These are phyloP conservation scores for Neelides folsomi DNA, from an alignment of 2,888 invertebrate genomes.

Conservation along the genomic window DNA sequence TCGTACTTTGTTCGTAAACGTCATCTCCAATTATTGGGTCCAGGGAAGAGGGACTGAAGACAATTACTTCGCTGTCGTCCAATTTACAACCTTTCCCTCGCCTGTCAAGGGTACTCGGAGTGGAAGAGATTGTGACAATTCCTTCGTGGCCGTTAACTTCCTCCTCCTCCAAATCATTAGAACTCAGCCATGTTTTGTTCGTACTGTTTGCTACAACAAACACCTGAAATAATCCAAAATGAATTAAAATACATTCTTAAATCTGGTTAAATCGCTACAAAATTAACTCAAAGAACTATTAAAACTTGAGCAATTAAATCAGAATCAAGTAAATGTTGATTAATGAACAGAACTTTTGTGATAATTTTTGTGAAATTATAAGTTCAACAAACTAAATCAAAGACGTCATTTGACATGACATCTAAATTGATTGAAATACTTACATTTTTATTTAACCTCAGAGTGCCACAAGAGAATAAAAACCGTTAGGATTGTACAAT, in stretches of 20 bases:
- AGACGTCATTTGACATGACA: too few relatives aligned
- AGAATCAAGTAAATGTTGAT: too few relatives aligned
- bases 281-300: too few relatives aligned
- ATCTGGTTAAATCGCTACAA: not conserved
- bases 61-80: slow-evolving; percentile 75
- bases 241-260: not conserved
- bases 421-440: too few relatives aligned
- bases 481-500: too few relatives aligned
- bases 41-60: slow-evolving; percentile 49
- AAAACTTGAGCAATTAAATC: too few relatives aligned
- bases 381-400: too few relatives aligned
- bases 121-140: slow-evolving; percentile 16
- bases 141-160: slow-evolving; percentile 11
- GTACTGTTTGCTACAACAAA: slow-evolving; percentile 65
- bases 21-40: slow-evolving; percentile 14
- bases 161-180: slow-evolving; percentile 28
- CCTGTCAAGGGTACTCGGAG: slow-evolving; percentile 27
- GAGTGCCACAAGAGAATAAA: too few relatives aligned
- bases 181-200: slow-evolving; percentile 51
- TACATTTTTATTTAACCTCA: too few relatives aligned
- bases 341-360: too few relatives aligned
- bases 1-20: slow-evolving; percentile 31
- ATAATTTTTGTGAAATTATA: too few relatives aligned
- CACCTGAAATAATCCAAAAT: slow-evolving; percentile 39
- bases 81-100: slow-evolving; percentile 50